A percentile compares a stretch with the other conserved stretches of the same genome.
phyloP scores from a whole-genome alignment of 2,113 vertebrate genomes.

The Bos indicus region DNA sequence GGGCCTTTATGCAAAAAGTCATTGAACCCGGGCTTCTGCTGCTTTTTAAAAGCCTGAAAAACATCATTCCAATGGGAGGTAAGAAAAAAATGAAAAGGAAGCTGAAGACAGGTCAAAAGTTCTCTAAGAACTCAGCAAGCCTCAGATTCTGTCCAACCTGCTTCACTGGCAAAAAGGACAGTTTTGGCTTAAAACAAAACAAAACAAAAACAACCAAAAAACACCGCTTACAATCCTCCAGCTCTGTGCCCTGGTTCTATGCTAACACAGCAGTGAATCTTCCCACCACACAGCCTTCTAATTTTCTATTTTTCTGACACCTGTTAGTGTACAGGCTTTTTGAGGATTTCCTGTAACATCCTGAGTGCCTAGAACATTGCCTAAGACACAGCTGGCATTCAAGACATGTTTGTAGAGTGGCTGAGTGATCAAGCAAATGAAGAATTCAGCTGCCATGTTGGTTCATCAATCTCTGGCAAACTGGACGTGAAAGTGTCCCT shows the following conservation, averaged over 20 bases:
- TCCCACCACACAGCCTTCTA: not conserved
- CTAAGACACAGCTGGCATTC: not conserved
- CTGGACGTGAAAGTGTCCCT: not conserved
- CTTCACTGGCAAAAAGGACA: not conserved
- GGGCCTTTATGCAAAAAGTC: not conserved
- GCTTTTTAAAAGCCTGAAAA: not conserved
- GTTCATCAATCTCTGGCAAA: not conserved
- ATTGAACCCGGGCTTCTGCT: not conserved
- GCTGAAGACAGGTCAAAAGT: not conserved
- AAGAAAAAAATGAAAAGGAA: not conserved
- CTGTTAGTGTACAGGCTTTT: not conserved
- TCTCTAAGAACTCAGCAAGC: not conserved
- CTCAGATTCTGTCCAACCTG: not conserved
- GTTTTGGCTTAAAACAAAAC: not conserved
- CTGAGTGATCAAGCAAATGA: not conserved
- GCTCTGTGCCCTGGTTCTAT: not conserved
- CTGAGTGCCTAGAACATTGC: not conserved
- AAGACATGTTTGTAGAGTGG: not conserved
- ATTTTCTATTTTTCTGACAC: not conserved
- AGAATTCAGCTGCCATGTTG: not conserved
- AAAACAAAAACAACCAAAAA: not conserved
- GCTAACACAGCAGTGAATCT: not conserved
- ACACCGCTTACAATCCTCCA: not conserved
- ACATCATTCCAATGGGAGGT: not conserved
- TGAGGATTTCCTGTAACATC: not conserved